Base-by-base conservation (phyloP, 2,888 invertebrate species). In the Orchestes rusci region DNA sequence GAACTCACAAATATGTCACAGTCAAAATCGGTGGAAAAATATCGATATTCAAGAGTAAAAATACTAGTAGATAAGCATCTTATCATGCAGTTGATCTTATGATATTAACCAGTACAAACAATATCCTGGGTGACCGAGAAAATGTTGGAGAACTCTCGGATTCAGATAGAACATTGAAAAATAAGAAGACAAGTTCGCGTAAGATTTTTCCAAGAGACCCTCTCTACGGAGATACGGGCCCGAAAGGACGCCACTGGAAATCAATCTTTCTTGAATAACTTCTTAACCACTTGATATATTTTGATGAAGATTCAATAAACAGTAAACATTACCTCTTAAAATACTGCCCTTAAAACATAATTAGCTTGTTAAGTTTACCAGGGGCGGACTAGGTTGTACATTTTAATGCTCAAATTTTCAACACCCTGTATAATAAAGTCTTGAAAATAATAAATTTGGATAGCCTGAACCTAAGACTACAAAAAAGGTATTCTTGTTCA, bases 361-460 rank as follows among this genome's bases (percentile, higher is more conserved):
- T 23, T 23, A 23, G 7, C 23, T 23, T 23, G 23, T 23, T 23
- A 7, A 23, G 7, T 23, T 23, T 23, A 23, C 23, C 23, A 23
- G 23, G 23, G 23, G 23, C 23, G 23, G 23, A 23, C 23, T 23
- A 23, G 23, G 23, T 31, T 3, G 15, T 31, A 31, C 32, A 23
- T 10, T 23, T 23, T 23, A 23, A 23, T 23, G 23, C 10, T 5
- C 10, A 23, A 7, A 23, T 23, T 4, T 13, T 13, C 15, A 31
- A 31, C 15, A 15, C 3, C 5, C 32, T 31, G 3, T 13, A 31
- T 31, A 4, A 13, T 31, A 31, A 31, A 31, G n/a, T 31, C 2
- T 31, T 3, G n/a, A 3, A 23, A 23, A 23, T 7, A 23, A 23
- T 23, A 23, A 23, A 23, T 23, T 23, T 23, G 23, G 23, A 23